Conservation (phyloP, 2,797 vertebrate species). For the Austrolebias charrua region DNA sequence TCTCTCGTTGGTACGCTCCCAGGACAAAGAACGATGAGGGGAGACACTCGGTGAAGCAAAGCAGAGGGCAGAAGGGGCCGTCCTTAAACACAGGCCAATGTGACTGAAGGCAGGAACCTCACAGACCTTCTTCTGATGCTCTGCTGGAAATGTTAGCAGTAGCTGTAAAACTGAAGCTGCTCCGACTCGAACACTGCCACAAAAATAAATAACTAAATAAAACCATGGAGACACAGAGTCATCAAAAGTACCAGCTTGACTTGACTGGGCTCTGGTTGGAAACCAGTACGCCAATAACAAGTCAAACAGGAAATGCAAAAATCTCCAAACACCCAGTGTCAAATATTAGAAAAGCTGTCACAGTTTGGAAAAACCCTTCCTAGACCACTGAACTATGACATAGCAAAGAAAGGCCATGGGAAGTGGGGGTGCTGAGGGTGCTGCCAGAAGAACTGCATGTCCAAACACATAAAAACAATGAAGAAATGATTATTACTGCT, state of each 20-base stretch:
- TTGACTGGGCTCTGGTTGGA: too few relatives aligned
- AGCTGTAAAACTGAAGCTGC: conserved; percentile 10
- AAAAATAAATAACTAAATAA: conserved; percentile 19
- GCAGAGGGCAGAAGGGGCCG: conserved; percentile 32
- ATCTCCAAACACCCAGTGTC: too few relatives aligned
- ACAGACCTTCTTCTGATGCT: conserved; percentile 19
- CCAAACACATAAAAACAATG: too few relatives aligned
- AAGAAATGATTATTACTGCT: too few relatives aligned
- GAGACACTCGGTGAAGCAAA: conserved; percentile 35
- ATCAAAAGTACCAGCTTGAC: too few relatives aligned
- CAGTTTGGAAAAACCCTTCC: too few relatives aligned
- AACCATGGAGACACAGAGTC: conserved; percentile 33
- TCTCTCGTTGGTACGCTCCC: conserved; percentile 78
- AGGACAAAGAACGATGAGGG: conserved; percentile 77
- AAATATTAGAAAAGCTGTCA: too few relatives aligned
- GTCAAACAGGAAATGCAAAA: too few relatives aligned
- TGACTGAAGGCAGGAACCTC: conserved; percentile 8
- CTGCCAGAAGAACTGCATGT: too few relatives aligned
- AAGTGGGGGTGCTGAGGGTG: too few relatives aligned
- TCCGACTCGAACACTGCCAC: background rate
- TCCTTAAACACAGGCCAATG: conserved; percentile 36
- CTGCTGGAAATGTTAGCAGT: conserved; percentile 3
- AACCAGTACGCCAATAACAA: conserved; percentile 12
- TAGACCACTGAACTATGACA: too few relatives aligned
- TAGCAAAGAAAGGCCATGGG: too few relatives aligned